Base-by-base conservation (phyloP, 2,888 invertebrate species). In the Sphinx pinastri region DNA sequence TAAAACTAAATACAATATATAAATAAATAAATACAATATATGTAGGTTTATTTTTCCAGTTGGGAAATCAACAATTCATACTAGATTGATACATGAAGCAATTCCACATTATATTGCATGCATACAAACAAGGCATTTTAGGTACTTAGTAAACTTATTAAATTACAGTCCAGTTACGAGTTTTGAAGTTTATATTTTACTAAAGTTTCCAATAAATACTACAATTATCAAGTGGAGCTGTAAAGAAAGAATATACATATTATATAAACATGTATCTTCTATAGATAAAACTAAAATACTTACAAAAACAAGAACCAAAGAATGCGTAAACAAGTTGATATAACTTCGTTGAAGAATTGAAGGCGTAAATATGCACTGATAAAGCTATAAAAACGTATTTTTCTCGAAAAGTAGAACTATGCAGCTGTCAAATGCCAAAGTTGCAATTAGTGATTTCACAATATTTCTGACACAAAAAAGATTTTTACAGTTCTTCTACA, bases 181-280 rank as follows among this genome's bases (percentile, higher is more conserved):
- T 3, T n/a, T 16, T 16, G 16, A 19, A 54, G 10, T 19, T 0
- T 0, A 16, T 55, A 19, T 55, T 55, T 8, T 55, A 16, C 38
- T 3, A 5, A 55, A 16, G 54, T 55, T 55, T 16, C 13, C 57
- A 57, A 57, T 12, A 25, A 57, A 57, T 57, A 57, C 57, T 11
- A 12, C 1, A 57, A 57, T 57, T 57, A 25, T 25, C 25, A 25
- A 25, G 25, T 57, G 25, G 57, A 57, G 57, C 19, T 11, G 38
- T 8, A 8, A 38, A 7, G 7, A 38, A 38, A 25, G 25, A 68
- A 16, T 52, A 57, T 57, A 67, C 49, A 31, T 85, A 88, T 89
- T 89, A 89, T 89, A 86, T 89, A 89, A 88, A 89, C 89, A 87
- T 72, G 73, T 72, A 55, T 63, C 70, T 69, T 73, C 68, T 73